These are phyloP conservation scores for Rhyacophila evoluta DNA, from an alignment of 2,888 invertebrate genomes.

Conservation along the genomic window DNA sequence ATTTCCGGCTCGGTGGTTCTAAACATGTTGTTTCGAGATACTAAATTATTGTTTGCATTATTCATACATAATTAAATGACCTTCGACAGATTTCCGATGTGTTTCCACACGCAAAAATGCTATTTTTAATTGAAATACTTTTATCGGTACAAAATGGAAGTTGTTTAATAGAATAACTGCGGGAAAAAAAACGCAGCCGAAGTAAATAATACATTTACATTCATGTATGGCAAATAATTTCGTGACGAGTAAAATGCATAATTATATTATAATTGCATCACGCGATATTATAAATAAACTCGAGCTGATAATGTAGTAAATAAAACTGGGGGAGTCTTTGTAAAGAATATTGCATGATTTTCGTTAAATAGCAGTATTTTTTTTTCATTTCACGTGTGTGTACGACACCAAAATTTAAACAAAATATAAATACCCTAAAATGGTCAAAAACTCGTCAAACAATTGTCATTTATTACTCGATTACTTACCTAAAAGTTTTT, in stretches of 20 bases:
- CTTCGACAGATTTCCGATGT: not conserved
- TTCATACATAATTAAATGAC: not conserved
- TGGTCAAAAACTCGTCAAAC: too few species aligned
- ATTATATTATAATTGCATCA: constrained; percentile 16
- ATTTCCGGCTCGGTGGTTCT: too few species aligned
- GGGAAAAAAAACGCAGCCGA: not conserved
- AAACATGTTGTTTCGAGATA: too few species aligned
- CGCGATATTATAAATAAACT: constrained; percentile 22
- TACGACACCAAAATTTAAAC: too few species aligned
- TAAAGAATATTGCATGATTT: constrained; percentile 10
- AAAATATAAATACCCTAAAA: too few species aligned
- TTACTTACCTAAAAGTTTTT: too few species aligned
- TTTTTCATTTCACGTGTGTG: not conserved
- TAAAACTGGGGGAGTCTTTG: not conserved
- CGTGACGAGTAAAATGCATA: constrained; percentile 19
- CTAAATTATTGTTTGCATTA: not conserved
- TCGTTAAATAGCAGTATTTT: not conserved
- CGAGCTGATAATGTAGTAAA: not conserved
- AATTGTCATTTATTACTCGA: too few species aligned
- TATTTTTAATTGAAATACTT: constrained; percentile 9
- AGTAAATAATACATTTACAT: not conserved
- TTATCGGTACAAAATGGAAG: constrained; percentile 10
- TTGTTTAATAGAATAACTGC: not conserved
- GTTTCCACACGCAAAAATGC: not conserved
- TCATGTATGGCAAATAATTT: not conserved